Percentiles rank a stretch among this genome's conserved stretches.
phyloP scores from a whole-genome alignment of 2,888 invertebrate species.

The Drosophila suboccidentalis region DNA sequence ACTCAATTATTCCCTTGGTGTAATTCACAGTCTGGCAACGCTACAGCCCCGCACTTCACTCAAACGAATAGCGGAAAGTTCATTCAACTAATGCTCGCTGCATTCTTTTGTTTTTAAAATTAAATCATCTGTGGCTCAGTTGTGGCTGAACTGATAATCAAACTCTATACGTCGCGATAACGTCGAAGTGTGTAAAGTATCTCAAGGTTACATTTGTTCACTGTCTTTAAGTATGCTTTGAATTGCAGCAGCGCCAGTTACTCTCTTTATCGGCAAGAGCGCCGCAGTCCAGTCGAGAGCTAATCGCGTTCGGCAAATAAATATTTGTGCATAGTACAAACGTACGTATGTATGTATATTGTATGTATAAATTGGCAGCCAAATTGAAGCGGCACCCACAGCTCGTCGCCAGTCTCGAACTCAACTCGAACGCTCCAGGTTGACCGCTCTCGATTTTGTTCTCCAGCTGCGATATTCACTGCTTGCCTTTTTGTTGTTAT shows the following conservation, averaged over 20 bases:
- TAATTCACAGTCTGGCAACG: conserved; percentile 45
- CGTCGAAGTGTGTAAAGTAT: conserved; percentile 44
- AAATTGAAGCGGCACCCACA: conserved; percentile 42
- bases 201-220: conserved; percentile 60
- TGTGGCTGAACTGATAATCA: conserved; percentile 18
- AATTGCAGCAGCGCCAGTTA: conserved; percentile 8
- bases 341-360: background rate
- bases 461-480: conserved; percentile 20
- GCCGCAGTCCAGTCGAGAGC: conserved; percentile 27
- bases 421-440: conserved; percentile 35
- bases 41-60: conserved; percentile 20
- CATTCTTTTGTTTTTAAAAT: conserved; percentile 5
- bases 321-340: conserved; percentile 9
- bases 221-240: conserved; percentile 7
- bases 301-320: conserved; percentile 36
- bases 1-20: conserved; percentile 30
- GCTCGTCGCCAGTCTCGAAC: conserved; percentile 47
- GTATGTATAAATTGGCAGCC: conserved; percentile 59
- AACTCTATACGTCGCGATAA: conserved; percentile 43
- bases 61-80: conserved; percentile 39
- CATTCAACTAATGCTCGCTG: conserved; percentile 52
- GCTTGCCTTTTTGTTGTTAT: conserved; percentile 26
- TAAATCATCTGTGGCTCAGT: conserved; percentile 6
- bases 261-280: conserved; percentile 57
- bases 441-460: conserved; percentile 21